Evolutionary conservation across 2,113 vertebrate species (phyloP).

Genomic region (Triplophysa rosa): DNA sequence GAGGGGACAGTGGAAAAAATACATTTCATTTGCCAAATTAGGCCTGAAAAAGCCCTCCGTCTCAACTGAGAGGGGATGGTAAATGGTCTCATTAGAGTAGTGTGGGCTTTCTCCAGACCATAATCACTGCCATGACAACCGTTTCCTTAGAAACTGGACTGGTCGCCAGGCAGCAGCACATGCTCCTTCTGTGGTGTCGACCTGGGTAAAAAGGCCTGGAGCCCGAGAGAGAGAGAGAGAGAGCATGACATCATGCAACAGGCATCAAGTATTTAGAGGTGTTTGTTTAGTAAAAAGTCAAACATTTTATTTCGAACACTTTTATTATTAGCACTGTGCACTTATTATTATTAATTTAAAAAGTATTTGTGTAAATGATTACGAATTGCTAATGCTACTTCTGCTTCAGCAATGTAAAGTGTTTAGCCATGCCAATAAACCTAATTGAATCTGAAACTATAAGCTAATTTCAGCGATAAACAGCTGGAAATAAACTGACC

Average conservation of each 20-base stretch:
- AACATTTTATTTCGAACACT: not conserved
- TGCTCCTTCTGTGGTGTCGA: conserved; percentile 42
- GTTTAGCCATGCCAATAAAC: not conserved
- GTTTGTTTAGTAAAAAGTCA: not conserved
- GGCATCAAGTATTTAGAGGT: not conserved
- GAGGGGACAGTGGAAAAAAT: conserved; percentile 23
- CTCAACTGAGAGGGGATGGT: conserved; percentile 53
- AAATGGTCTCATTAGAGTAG: conserved; percentile 58
- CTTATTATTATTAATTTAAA: too few species aligned
- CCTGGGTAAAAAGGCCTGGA: conserved; percentile 38
- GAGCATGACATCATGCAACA: not conserved
- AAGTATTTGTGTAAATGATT: too few species aligned
- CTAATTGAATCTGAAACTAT: not conserved
- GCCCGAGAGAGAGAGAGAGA: conserved; percentile 24
- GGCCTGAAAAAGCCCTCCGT: conserved; percentile 51
- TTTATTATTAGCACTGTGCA: too few species aligned
- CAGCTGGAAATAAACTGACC: conserved; percentile 10
- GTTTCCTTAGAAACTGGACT: conserved; percentile 68
- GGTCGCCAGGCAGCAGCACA: conserved; percentile 51
- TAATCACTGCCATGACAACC: conserved; percentile 60
- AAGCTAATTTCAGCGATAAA: conserved; percentile 10
- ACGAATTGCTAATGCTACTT: too few species aligned
- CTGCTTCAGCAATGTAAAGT: too few species aligned
- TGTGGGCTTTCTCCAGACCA: conserved; percentile 56
- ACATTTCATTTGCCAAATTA: conserved; percentile 58